phyloP scores from a whole-genome alignment of 2,888 invertebrate species.

The Heteromyza rotundicornis region DNA sequence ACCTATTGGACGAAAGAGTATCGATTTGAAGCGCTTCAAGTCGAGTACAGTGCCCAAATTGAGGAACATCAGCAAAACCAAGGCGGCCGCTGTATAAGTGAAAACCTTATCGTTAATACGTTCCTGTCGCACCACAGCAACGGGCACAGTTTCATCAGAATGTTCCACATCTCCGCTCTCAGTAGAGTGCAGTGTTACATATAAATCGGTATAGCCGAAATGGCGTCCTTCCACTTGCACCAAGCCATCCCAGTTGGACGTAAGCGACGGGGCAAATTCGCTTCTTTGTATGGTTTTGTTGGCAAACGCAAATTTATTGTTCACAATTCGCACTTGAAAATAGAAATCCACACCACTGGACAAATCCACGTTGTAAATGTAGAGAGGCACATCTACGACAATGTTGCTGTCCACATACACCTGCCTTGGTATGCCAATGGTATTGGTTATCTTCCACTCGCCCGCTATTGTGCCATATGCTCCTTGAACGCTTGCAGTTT shows the following conservation, averaged over 20 bases:
- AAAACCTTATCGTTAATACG: slow-evolving; percentile 68
- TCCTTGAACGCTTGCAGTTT: slow-evolving; percentile 4
- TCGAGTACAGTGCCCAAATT: slow-evolving; percentile 88
- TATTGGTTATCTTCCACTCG: slow-evolving; percentile 38
- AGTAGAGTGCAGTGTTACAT: slow-evolving; percentile 27
- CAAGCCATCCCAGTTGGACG: slow-evolving; percentile 32
- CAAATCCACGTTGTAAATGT: slow-evolving; percentile 34
- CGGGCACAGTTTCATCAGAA: slow-evolving; percentile 19
- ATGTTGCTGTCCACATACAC: slow-evolving; percentile 21
- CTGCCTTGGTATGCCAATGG: neutral
- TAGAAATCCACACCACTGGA: slow-evolving; percentile 22
- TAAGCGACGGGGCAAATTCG: slow-evolving; percentile 12
- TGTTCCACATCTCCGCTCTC: slow-evolving; percentile 18
- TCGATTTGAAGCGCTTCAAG: slow-evolving; percentile 71
- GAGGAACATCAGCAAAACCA: slow-evolving; percentile 79
- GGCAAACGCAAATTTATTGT: slow-evolving; percentile 25
- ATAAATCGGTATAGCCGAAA: slow-evolving; percentile 38
- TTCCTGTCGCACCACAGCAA: slow-evolving; percentile 33
- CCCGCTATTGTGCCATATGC: slow-evolving; percentile 36
- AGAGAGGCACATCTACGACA: slow-evolving; percentile 17
- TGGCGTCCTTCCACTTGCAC: slow-evolving; percentile 29
- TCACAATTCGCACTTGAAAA: slow-evolving; percentile 27
- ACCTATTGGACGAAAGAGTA: slow-evolving; percentile 74
- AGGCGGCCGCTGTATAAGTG: slow-evolving; percentile 72
- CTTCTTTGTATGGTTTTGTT: slow-evolving; percentile 20